Evolutionary conservation across 2,113 vertebrate species (phyloP).

Genomic region (human (Homo sapiens)): GRCh38 chr5:35432501-35433000

Average conservation of each 20-base stretch:
- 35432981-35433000: neutral
- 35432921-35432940: neutral
- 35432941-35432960: neutral
- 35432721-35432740: neutral
- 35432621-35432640: neutral
- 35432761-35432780: neutral
- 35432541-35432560: neutral
- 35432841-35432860: neutral
- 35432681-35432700: neutral
- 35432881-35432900: neutral
- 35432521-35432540: neutral
- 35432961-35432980: neutral
- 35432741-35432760: neutral
- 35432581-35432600: neutral
- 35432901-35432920: neutral
- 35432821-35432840: neutral
- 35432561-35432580: neutral
- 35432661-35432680: neutral
- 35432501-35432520: neutral
- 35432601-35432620: neutral
- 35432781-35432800: neutral
- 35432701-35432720: neutral
- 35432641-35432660: neutral
- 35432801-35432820: neutral
- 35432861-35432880: neutral